Evolutionary conservation across 2,113 vertebrate species (phyloP), one percentile per base, ranked within the genome.

Genomic region (Erythrolamprus reginae): DNA sequence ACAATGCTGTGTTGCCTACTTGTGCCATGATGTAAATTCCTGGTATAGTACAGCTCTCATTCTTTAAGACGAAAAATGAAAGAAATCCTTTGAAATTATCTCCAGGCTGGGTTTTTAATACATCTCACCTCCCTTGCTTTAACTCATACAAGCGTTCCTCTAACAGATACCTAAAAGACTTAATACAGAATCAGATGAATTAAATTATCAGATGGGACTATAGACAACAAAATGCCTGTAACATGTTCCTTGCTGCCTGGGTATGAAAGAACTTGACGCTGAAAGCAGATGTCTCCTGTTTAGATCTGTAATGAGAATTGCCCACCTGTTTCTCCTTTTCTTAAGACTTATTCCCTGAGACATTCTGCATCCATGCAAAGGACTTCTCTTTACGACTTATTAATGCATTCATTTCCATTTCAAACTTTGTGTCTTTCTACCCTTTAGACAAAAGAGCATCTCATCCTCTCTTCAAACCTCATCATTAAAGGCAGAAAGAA

Each of bases 391-490:
- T 89, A 92, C 82, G 86, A 58, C 13, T 42, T 53, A 82, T 89
- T 82, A 7, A 42, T 90, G 86, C 9, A 4, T 91, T 19, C 15
- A 92, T 93, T 94, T 95, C 83, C 90, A 93, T 92, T 95, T 93
- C 86, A 94, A 91, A 95, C 93, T 24, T 38, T 86, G 70, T n/a
- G 56, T 1, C 3, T 5, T 48, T 13, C 88, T 90, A 84, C 56
- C 8, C 42, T 88, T 51, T 92, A 90, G 85, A 58, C 56, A 8
- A 89, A 91, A 87, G 23, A 61, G 3, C 0, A 24, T 12, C 3
- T 89, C 88, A 88, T 21, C 87, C 10, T 45, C 82, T 91, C 23
- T 65, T 90, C 84, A 94, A 93, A 87, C 90, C 33, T 13, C 94
- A 89, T 89, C 4, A 82, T 92, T 50, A 52, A 55, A 42, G 38